A percentile compares a stretch with the other conserved stretches of the same genome.
Conservation (phyloP, 2,113 vertebrate genomes). For the Murina feae region DNA sequence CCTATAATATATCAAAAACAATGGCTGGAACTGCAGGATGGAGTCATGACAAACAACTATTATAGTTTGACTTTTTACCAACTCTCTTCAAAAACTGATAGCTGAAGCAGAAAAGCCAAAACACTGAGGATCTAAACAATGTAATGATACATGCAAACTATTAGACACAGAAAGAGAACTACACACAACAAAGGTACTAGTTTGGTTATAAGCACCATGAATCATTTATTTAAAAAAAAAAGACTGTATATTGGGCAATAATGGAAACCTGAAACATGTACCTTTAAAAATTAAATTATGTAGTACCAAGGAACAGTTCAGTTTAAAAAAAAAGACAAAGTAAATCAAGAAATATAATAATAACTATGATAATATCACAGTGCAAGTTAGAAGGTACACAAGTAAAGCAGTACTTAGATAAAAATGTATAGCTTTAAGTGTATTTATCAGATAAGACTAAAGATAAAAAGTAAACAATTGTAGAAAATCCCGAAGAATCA, state of each 20-base stretch:
- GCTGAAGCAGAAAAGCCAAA: neutral
- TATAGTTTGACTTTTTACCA: neutral
- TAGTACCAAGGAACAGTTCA: neutral
- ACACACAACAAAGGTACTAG: neutral
- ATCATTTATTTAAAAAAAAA: neutral
- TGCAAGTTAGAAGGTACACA: neutral
- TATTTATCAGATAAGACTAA: neutral
- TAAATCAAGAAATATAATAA: neutral
- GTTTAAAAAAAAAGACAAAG: neutral
- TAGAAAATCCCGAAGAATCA: neutral
- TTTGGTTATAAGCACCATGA: neutral
- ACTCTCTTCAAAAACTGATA: neutral
- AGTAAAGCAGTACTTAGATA: neutral
- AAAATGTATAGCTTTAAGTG: neutral
- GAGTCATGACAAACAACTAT: neutral
- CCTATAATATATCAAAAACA: neutral
- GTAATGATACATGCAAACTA: neutral
- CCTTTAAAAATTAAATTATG: neutral
- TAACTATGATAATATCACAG: neutral
- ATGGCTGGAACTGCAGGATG: neutral
- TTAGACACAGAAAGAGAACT: neutral
- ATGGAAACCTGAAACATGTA: neutral
- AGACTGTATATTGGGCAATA: neutral
- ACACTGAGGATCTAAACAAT: neutral
- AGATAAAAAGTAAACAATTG: neutral